Evolutionary conservation across 2,888 invertebrate genomes (phyloP), one percentile per base, ranked within the genome.

Genomic region (Polyploca ridens): DNA sequence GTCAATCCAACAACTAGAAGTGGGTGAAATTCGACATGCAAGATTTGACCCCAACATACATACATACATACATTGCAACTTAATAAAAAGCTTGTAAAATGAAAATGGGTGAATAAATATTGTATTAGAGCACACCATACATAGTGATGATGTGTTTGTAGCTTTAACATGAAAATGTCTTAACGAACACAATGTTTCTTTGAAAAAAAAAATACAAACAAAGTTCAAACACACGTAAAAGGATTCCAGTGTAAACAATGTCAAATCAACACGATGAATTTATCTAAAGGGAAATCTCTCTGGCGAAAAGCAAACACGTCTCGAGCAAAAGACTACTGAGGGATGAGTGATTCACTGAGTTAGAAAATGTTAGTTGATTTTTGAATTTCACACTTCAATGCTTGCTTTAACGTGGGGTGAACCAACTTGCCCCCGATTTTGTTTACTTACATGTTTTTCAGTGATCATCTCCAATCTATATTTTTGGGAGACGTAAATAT

Each of bases 331-430:
- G 85, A 85, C 88, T 90, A 84, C 82, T 80, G 83, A 85, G 88
- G 86, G 89, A 86, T 87, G 89, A 88, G 82, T 81, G 86, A 89
- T 82, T 90, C 92, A 92, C 84, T 92, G 92, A 83, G 79, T 83
- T 87, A 88, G 92, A 93, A 91, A 92, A 91, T 90, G 90, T 91
- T 91, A 92, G 90, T 93, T 92, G 93, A 93, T 93, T 93, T 92
- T 92, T 92, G 91, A 90, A 93, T 92, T 92, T 91, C 88, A 90
- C 87, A 86, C 89, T 87, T 85, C 86, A 88, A 80, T 87, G 86
- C 84, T 70, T 82, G 71, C 84, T 83, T 87, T 85, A 87, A 89
- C 88, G 83, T 78, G 77, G 72, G 75, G 77, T 73, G 73, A 67
- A 69, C 73, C 69, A 68, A 69, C 69, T 74, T 68, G 72, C 69